These are phyloP conservation scores for Osmoderma eremita DNA, from an alignment of 2,888 invertebrate species.

Conservation along the genomic window DNA sequence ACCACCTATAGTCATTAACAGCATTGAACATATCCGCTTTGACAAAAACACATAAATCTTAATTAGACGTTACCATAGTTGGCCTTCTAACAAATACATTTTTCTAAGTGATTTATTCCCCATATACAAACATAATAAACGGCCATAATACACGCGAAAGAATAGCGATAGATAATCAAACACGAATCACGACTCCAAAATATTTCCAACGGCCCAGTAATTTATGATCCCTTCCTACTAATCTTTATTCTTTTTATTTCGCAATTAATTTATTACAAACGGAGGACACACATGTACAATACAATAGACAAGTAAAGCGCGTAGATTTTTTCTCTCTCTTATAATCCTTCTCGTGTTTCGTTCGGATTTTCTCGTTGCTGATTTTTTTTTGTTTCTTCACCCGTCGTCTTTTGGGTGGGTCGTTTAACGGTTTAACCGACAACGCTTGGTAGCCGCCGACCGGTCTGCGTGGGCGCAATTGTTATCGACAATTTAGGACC, in stretches of 20 bases:
- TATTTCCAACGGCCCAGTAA: background rate
- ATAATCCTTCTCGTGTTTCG: background rate
- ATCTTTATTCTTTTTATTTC: background rate
- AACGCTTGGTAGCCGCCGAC: background rate
- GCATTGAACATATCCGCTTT: too few relatives aligned
- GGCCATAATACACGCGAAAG: too few relatives aligned
- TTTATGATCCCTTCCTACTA: background rate
- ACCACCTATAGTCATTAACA: too few relatives aligned
- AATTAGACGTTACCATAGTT: too few relatives aligned
- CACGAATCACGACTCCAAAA: background rate
- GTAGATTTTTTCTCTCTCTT: too few relatives aligned
- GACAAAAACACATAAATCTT: too few relatives aligned
- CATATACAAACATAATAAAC: too few relatives aligned
- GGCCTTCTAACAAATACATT: too few relatives aligned
- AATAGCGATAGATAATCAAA: too few relatives aligned
- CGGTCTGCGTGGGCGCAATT: constrained; percentile 29
- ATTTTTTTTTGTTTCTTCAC: background rate
- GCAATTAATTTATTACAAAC: constrained; percentile 6
- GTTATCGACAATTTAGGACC: constrained; percentile 34
- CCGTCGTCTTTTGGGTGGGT: constrained; percentile 11
- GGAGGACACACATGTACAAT: background rate
- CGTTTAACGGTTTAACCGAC: constrained; percentile 3
- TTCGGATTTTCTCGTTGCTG: background rate
- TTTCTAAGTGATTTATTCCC: too few relatives aligned
- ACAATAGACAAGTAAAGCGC: too few relatives aligned